These are phyloP conservation scores for Drosophila neotestacea DNA, from an alignment of 2,888 invertebrate species.

Conservation along the genomic window DNA sequence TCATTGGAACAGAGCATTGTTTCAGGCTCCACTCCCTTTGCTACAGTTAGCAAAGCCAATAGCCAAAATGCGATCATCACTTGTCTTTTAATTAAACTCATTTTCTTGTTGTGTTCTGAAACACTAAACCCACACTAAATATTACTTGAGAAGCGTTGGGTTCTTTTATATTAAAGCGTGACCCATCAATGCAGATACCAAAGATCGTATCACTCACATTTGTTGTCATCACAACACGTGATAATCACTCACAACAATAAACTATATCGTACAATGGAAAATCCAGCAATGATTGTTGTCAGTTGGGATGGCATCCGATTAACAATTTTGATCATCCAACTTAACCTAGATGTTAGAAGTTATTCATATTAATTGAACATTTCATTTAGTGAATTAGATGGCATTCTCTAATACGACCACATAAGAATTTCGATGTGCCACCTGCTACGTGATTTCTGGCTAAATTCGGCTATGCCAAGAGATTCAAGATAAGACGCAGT, in stretches of 20 bases:
- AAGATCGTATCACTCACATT: conserved; percentile 13
- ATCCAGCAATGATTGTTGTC: background rate
- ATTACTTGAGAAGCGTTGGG: conserved; percentile 35
- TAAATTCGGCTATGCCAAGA: conserved; percentile 38
- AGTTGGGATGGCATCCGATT: background rate
- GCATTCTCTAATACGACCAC: conserved; percentile 11
- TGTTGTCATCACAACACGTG: conserved; percentile 26
- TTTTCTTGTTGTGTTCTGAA: conserved; percentile 41
- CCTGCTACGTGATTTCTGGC: conserved; percentile 63
- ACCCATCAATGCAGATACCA: conserved; percentile 19
- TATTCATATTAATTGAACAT: conserved; percentile 4
- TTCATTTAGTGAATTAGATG: conserved; percentile 50
- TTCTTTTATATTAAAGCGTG: conserved; percentile 58
- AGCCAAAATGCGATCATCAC: conserved; percentile 18
- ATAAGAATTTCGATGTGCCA: conserved; percentile 35
- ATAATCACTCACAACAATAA: conserved; percentile 26
- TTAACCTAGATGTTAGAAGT: conserved; percentile 23
- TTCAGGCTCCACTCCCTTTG: conserved; percentile 20
- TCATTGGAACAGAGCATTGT: conserved; percentile 62
- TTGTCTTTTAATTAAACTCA: conserved; percentile 13
- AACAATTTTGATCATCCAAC: background rate
- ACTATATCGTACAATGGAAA: background rate
- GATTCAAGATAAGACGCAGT: conserved; percentile 55
- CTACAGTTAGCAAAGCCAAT: conserved; percentile 15
- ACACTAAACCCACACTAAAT: conserved; percentile 53